Percentiles rank a stretch among this genome's conserved stretches.
phyloP scores from a whole-genome alignment of 2,113 vertebrate species.

The Pangasianodon hypophthalmus region DNA sequence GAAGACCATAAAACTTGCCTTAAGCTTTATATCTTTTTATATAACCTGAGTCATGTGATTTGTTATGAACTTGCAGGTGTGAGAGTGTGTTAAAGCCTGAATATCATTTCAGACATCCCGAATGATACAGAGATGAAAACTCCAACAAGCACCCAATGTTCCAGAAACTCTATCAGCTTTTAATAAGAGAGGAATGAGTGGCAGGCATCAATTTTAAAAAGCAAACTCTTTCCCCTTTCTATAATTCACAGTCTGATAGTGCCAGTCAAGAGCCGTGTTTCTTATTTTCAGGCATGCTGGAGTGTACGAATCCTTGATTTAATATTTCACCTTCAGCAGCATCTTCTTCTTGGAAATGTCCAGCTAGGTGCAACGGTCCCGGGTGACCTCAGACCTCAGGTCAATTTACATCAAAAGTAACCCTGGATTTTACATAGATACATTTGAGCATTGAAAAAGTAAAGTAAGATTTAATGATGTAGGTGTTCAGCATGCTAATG shows the following conservation, averaged over 20 bases:
- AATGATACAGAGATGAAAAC: neutral
- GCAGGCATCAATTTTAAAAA: slow-evolving; percentile 29
- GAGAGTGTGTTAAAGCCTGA: neutral
- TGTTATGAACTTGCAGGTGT: neutral
- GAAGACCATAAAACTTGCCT: neutral
- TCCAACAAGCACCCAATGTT: neutral
- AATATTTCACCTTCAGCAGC: slow-evolving; percentile 10
- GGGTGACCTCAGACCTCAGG: neutral
- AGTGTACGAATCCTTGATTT: slow-evolving; percentile 26
- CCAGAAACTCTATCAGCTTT: slow-evolving; percentile 5
- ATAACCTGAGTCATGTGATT: neutral
- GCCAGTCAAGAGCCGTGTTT: slow-evolving; percentile 2
- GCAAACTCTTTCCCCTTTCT: slow-evolving; percentile 17
- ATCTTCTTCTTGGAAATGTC: neutral
- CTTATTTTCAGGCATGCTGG: slow-evolving; percentile 14
- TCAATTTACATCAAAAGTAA: neutral
- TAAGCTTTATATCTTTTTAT: neutral
- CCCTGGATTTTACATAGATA: neutral
- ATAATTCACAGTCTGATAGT: slow-evolving; percentile 43
- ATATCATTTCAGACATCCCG: neutral
- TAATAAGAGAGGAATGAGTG: neutral
- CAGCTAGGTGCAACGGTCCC: neutral
- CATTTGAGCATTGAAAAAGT: neutral
- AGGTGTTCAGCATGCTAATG: neutral
- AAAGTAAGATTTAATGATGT: neutral